phyloP scores from a whole-genome alignment of 1,140 invertebrate species.

The Pseudomyrmex dendroicus region DNA sequence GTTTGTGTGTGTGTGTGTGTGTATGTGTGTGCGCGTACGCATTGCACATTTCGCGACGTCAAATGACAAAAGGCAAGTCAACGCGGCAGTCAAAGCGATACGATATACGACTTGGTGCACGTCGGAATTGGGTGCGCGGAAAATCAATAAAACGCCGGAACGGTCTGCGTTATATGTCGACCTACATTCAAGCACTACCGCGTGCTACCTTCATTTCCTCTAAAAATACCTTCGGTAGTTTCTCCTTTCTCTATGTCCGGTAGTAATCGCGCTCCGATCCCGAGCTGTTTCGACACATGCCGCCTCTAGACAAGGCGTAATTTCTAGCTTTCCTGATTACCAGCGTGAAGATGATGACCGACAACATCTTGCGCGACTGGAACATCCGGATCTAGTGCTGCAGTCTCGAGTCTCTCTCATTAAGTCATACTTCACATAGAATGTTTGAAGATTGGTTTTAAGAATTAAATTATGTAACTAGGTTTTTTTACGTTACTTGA shows the following conservation, averaged over 20 bases:
- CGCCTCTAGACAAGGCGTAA: no score
- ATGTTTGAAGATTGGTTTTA: no score
- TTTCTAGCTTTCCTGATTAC: background rate
- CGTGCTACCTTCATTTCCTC: conserved; percentile 44
- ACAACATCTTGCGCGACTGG: no score
- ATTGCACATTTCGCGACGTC: conserved; percentile 4
- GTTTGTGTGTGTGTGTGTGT: background rate
- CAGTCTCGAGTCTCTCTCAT: no score
- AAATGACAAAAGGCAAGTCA: background rate
- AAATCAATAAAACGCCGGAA: conserved; percentile 61
- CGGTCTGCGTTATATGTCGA: conserved; percentile 44
- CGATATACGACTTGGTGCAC: background rate
- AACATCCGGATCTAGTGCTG: no score
- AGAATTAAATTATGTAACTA: no score
- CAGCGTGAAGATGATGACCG: background rate
- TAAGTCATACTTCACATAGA: no score
- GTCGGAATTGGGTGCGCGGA: conserved; percentile 45
- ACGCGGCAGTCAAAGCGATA: background rate
- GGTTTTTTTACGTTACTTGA: no score
- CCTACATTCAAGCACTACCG: conserved; percentile 55
- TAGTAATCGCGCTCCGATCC: conserved; percentile 70
- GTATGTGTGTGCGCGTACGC: no score
- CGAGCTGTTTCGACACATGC: conserved; percentile 29
- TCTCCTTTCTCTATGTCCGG: conserved; percentile 36
- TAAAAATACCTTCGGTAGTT: conserved; percentile 53